Percentiles rank a stretch among this genome's conserved stretches.
These are phyloP conservation scores for Menidia menidia DNA, from an alignment of 2,797 vertebrate genomes.

Conservation along the genomic window DNA sequence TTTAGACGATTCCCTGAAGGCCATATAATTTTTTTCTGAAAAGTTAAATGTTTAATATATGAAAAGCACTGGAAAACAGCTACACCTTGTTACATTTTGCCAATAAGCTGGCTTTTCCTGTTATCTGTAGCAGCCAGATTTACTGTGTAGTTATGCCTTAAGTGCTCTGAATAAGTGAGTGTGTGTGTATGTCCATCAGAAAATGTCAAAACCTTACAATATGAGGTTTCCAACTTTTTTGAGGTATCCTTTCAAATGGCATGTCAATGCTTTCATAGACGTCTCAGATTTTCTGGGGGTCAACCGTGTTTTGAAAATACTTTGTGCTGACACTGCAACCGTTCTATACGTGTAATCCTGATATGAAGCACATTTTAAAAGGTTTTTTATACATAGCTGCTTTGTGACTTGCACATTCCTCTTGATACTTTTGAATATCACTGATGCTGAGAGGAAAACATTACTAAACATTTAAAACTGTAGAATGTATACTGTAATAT, in stretches of 20 bases:
- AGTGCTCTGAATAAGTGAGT: neutral
- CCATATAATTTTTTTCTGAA: too few relatives aligned
- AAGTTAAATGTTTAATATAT: neutral
- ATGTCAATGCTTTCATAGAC: constrained; percentile 15
- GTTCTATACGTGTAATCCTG: neutral
- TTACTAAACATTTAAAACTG: neutral
- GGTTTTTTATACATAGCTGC: neutral
- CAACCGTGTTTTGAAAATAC: neutral
- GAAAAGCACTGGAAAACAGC: neutral
- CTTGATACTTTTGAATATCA: neutral
- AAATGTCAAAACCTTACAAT: constrained; percentile 35
- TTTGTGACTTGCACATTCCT: neutral
- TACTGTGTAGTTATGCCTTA: neutral
- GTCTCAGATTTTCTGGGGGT: constrained; percentile 4
- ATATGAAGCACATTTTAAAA: neutral
- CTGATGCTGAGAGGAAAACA: neutral
- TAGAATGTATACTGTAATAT: neutral
- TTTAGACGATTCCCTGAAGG: too few relatives aligned
- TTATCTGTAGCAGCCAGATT: constrained; percentile 3
- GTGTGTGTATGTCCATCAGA: neutral
- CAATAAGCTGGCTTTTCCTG: neutral
- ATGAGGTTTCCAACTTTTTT: constrained; percentile 1
- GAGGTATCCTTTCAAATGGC: neutral
- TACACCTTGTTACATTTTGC: neutral
- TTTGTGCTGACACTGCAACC: neutral